A percentile compares a stretch with the other conserved stretches of the same genome.
phyloP scores from a whole-genome alignment of 2,113 vertebrate genomes.

The Onychorhynchus coronatus region DNA sequence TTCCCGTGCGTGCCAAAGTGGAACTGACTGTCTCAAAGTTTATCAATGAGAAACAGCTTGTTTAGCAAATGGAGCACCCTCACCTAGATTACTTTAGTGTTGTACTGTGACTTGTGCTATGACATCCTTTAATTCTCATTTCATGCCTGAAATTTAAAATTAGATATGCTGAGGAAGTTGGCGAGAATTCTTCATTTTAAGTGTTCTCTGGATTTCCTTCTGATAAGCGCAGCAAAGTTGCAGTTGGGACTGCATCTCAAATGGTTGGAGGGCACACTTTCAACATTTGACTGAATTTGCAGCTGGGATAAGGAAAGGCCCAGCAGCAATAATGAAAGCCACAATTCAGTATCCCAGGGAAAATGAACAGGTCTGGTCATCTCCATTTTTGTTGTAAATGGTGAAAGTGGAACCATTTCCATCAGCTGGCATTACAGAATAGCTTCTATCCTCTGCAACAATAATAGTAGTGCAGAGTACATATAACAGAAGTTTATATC shows the following conservation, averaged over 20 bases:
- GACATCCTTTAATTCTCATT: slow-evolving; percentile 58
- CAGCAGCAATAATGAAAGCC: slow-evolving; percentile 29
- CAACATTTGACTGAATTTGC: slow-evolving; percentile 53
- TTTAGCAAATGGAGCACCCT: slow-evolving; percentile 65
- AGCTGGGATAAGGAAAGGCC: slow-evolving; percentile 40
- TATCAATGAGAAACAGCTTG: slow-evolving; percentile 65
- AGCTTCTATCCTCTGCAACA: background rate
- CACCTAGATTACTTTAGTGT: slow-evolving; percentile 56
- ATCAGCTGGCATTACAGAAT: background rate
- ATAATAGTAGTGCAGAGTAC: background rate
- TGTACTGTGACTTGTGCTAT: slow-evolving; percentile 34
- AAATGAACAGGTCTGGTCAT: slow-evolving; percentile 28
- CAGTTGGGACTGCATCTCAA: slow-evolving; percentile 46
- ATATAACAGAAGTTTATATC: background rate
- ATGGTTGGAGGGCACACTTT: slow-evolving; percentile 70
- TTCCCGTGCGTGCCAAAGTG: slow-evolving; percentile 11
- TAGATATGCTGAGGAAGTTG: slow-evolving; percentile 61
- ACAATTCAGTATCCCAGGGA: slow-evolving; percentile 19
- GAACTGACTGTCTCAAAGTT: slow-evolving; percentile 46
- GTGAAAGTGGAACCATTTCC: background rate
- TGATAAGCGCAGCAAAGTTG: slow-evolving; percentile 60
- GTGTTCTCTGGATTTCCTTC: slow-evolving; percentile 57
- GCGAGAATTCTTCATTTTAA: slow-evolving; percentile 52
- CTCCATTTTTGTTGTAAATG: slow-evolving; percentile 23
- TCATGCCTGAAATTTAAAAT: slow-evolving; percentile 71